These are phyloP conservation scores for Petrocephalus microphthalmus DNA, from an alignment of 2,113 vertebrate species.

Conservation along the genomic window DNA sequence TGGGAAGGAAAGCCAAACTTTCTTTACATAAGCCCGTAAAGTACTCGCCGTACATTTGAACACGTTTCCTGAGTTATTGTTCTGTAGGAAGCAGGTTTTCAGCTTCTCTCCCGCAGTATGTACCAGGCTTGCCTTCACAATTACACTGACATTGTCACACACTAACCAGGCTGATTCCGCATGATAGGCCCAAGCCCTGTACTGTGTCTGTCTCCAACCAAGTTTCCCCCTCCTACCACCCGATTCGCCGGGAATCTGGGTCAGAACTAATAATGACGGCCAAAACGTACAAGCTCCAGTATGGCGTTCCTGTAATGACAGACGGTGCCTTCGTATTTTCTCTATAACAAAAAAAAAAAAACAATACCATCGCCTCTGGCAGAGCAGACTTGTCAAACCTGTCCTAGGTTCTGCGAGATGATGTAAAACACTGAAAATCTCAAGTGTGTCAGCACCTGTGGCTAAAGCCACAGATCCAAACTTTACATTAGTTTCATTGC, in stretches of 20 bases:
- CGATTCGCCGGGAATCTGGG: neutral
- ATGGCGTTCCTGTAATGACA: neutral
- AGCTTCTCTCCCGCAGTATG: neutral
- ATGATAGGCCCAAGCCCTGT: neutral
- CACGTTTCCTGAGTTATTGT: neutral
- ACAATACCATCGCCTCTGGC: neutral
- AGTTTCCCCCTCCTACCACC: too few relatives aligned
- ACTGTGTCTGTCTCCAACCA: neutral
- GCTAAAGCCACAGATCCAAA: conserved; percentile 11
- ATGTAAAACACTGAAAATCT: conserved; percentile 19
- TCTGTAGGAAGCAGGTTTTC: neutral
- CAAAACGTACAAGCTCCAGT: neutral
- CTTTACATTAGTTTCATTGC: neutral
- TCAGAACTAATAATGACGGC: neutral
- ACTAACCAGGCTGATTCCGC: neutral
- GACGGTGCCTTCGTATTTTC: conserved; percentile 12
- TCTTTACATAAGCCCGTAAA: neutral
- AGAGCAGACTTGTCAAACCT: neutral
- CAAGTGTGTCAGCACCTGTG: conserved; percentile 17
- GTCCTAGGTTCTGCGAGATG: neutral
- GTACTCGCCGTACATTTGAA: neutral
- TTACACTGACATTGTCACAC: conserved; percentile 5
- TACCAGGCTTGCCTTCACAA: neutral
- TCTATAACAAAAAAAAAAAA: neutral
- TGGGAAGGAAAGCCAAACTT: neutral